Percentiles rank a stretch among this genome's conserved stretches.
Evolutionary conservation across 2,888 invertebrate genomes (phyloP).

Genomic region (Aspidiotus rigidus): DNA sequence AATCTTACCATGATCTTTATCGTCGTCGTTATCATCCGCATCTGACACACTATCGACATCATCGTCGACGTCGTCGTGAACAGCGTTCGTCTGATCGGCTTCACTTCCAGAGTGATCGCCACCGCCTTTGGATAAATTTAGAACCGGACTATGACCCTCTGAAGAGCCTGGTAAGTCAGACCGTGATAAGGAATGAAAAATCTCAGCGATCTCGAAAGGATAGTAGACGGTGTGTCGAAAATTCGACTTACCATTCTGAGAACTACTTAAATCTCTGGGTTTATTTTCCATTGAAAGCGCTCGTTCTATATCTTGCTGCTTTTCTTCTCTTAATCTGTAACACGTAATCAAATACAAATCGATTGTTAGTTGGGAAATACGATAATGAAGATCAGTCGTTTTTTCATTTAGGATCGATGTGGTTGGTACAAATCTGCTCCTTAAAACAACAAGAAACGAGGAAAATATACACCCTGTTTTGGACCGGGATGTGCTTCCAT

Average conservation of each 20-base stretch:
- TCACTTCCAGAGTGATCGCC: slow-evolving; percentile 51
- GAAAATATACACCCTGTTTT: too few species aligned
- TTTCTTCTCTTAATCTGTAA: slow-evolving; percentile 73
- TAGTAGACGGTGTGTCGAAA: too few species aligned
- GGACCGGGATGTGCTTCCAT: too few species aligned
- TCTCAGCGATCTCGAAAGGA: too few species aligned
- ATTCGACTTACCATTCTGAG: slow-evolving; percentile 67
- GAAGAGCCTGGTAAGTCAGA: slow-evolving; percentile 50
- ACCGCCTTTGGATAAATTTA: slow-evolving; percentile 83
- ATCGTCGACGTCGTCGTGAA: slow-evolving; percentile 70
- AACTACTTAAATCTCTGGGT: slow-evolving; percentile 74
- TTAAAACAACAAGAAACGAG: neutral
- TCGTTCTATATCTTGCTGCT: slow-evolving; percentile 68
- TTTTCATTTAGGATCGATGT: too few species aligned
- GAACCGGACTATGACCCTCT: slow-evolving; percentile 81
- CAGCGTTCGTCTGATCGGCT: slow-evolving; percentile 51
- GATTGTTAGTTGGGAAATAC: neutral
- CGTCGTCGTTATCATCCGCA: slow-evolving; percentile 67
- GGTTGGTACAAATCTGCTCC: neutral
- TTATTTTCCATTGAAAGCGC: slow-evolving; percentile 71
- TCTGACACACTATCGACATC: slow-evolving; percentile 79
- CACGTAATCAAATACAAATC: neutral
- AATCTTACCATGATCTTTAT: slow-evolving; percentile 66
- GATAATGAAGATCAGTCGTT: neutral
- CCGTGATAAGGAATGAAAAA: too few species aligned